phyloP scores from a whole-genome alignment of 1,140 invertebrate genomes.

The Oncopodura yosiiana region DNA sequence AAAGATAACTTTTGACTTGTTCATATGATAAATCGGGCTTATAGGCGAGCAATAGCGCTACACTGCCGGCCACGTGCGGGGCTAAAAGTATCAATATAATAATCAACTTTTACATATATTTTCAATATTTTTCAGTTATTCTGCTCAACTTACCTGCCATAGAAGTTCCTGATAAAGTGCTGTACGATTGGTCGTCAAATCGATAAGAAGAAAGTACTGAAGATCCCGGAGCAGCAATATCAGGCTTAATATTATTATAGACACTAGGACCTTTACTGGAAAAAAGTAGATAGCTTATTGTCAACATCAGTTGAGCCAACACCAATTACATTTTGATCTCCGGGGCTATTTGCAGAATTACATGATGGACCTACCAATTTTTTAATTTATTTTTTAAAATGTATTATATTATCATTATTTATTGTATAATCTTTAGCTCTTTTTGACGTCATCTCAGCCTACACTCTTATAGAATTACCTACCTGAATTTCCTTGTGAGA shows the following conservation, averaged over 20 bases:
- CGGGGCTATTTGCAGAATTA: conserved; percentile 17
- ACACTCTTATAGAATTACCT: background rate
- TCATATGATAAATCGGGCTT: conserved; percentile 9
- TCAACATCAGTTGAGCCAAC: conserved; percentile 15
- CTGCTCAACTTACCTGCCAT: too few species aligned
- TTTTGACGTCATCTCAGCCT: background rate
- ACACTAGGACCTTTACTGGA: conserved; percentile 8
- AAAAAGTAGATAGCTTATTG: conserved; percentile 14
- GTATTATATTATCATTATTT: too few species aligned
- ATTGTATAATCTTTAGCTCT: background rate
- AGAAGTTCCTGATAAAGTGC: conserved; percentile 6
- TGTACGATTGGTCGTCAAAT: conserved; percentile 10
- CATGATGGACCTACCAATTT: conserved; percentile 19
- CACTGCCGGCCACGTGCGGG: conserved; percentile 19
- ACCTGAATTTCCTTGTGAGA: conserved; percentile 12
- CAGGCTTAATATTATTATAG: conserved; percentile 6
- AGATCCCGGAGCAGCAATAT: conserved; percentile 9
- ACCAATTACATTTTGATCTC: conserved; percentile 23
- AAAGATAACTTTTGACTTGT: background rate
- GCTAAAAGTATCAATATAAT: too few species aligned
- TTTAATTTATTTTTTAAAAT: too few species aligned
- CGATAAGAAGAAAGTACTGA: background rate
- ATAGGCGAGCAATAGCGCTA: conserved; percentile 11
- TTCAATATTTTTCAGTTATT: too few species aligned
- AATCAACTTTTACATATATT: too few species aligned